phyloP scores from a whole-genome alignment of 1,140 invertebrate species.

The Gonioctena quinquepunctata region DNA sequence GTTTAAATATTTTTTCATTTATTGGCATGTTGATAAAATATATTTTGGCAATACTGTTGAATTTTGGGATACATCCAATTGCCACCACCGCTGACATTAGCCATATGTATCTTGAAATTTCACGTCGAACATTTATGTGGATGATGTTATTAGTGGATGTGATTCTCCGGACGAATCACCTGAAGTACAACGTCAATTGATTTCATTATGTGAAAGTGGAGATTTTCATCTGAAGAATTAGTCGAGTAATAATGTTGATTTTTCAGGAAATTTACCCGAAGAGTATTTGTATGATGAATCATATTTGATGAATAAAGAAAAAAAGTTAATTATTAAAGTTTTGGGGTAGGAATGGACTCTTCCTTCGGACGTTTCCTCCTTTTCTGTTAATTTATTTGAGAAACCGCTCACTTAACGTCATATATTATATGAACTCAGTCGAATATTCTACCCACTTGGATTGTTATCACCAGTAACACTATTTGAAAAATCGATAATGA shows the following conservation, averaged over 20 bases:
- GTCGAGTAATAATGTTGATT: conserved; percentile 36
- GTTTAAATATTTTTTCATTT: conserved; percentile 31
- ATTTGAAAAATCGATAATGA: conserved; percentile 6
- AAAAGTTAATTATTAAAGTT: neutral
- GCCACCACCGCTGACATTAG: conserved; percentile 52
- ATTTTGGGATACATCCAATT: too few species aligned
- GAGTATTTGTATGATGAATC: neutral
- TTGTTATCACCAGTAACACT: neutral
- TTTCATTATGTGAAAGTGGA: conserved; percentile 28
- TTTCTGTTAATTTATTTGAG: neutral
- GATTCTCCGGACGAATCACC: conserved; percentile 39
- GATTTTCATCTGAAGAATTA: conserved; percentile 43
- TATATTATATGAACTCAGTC: neutral
- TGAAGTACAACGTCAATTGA: conserved; percentile 21
- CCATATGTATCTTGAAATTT: conserved; percentile 55
- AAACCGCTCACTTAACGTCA: neutral
- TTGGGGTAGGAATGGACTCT: neutral
- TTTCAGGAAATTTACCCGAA: conserved; percentile 9
- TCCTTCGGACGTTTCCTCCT: neutral
- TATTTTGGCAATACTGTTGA: conserved; percentile 41
- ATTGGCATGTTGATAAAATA: conserved; percentile 40
- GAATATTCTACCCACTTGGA: conserved; percentile 1
- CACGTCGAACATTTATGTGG: conserved; percentile 43
- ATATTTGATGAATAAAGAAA: neutral
- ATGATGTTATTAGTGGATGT: conserved; percentile 51